These are phyloP conservation scores for Pomatorhinus ruficollis DNA, from an alignment of 2,113 vertebrate species.

Conservation along the genomic window DNA sequence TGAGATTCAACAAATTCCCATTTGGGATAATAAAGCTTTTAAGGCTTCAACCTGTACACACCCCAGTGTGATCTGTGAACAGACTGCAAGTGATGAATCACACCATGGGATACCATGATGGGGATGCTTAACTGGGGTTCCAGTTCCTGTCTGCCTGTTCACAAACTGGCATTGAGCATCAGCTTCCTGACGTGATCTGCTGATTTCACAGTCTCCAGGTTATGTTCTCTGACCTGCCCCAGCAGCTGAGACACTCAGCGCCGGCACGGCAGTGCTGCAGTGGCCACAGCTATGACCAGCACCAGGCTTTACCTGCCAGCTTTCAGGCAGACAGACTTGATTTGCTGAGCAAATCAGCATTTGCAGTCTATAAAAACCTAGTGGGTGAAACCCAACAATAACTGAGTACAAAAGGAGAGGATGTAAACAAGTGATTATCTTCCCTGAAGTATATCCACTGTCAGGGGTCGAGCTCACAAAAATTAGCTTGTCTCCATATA, in stretches of 20 bases:
- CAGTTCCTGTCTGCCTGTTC: background rate
- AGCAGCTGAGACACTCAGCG: background rate
- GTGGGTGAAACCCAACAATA: background rate
- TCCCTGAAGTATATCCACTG: background rate
- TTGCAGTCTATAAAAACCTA: background rate
- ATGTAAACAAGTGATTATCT: background rate
- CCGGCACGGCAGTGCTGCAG: background rate
- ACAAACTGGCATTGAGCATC: background rate
- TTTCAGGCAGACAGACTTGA: background rate
- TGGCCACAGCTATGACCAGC: background rate
- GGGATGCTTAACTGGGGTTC: background rate
- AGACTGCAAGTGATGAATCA: background rate
- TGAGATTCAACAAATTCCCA: background rate
- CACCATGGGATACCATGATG: accelerated
- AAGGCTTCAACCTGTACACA: background rate
- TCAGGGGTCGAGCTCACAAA: background rate
- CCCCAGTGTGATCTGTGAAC: background rate
- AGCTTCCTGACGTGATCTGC: background rate
- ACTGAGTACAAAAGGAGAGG: background rate
- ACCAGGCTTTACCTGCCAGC: background rate
- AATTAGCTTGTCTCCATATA: background rate
- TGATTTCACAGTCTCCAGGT: background rate
- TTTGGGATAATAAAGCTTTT: background rate
- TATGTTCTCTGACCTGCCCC: background rate
- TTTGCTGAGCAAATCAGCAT: background rate